A percentile compares a stretch with the other conserved stretches of the same genome.
Conservation (phyloP, 2,888 invertebrate genomes). For the Ernsta delagoae region DNA sequence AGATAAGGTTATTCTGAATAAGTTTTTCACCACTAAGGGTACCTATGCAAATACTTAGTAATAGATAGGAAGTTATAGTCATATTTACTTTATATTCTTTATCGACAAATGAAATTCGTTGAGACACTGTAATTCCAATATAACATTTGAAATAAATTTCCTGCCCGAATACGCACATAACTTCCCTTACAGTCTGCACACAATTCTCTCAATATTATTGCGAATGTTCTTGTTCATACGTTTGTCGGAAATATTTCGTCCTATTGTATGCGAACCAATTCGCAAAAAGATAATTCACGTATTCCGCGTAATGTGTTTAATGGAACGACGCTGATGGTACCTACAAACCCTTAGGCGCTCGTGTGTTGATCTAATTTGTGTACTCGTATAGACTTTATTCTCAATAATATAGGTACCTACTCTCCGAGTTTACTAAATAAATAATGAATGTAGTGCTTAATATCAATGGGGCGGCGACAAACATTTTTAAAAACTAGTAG, state of each 20-base stretch:
- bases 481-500: too few relatives aligned
- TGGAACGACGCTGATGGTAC: conserved; percentile 26
- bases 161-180: conserved; percentile 19
- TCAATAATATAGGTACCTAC: too few relatives aligned
- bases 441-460: too few relatives aligned
- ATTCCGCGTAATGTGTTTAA: conserved; percentile 25
- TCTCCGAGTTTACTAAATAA: not conserved
- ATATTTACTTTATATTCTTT: not conserved
- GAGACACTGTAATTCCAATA: not conserved
- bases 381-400: too few relatives aligned
- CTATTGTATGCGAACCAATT: conserved; percentile 34
- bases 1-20: too few relatives aligned
- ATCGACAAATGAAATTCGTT: not conserved
- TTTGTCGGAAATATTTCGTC: conserved; percentile 8
- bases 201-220: conserved; percentile 29
- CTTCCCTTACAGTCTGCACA: not conserved
- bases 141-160: conserved; percentile 8
- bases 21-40: too few relatives aligned
- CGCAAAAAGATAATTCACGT: conserved; percentile 22
- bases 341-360: not conserved
- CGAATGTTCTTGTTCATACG: conserved; percentile 27
- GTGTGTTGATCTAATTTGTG: conserved; percentile 34
- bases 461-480: too few relatives aligned
- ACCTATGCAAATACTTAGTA: too few relatives aligned
- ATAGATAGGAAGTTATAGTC: too few relatives aligned